Conservation (phyloP, 2,888 invertebrate species). For the Pterostichus niger region DNA sequence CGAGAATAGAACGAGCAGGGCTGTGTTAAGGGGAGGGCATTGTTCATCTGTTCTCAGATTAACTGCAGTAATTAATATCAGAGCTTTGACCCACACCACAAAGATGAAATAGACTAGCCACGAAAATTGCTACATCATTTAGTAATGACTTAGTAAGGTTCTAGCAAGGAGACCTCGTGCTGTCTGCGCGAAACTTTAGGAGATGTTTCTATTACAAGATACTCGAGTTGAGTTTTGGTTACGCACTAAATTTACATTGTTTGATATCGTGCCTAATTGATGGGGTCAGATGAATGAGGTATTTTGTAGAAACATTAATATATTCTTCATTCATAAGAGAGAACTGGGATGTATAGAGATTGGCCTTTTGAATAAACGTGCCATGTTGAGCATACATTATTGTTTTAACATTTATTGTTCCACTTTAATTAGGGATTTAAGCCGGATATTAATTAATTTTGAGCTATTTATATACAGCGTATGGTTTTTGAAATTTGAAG, state of each 20-base stretch:
- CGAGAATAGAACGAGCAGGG: background rate
- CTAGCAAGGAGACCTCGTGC: background rate
- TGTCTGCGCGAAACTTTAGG: background rate
- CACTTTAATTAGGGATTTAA: background rate
- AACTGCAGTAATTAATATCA: conserved; percentile 30
- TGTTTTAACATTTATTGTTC: conserved; percentile 37
- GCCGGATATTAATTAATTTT: conserved; percentile 7
- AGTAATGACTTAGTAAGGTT: too few species aligned
- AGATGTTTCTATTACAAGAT: too few species aligned
- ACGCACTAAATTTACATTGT: conserved; percentile 39
- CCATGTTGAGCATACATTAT: background rate
- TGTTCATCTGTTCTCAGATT: conserved; percentile 29
- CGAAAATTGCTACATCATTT: background rate
- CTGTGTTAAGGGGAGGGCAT: background rate
- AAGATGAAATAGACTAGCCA: background rate
- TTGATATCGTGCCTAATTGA: conserved; percentile 53
- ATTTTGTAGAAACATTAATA: conserved; percentile 36
- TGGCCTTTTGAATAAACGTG: conserved; percentile 24
- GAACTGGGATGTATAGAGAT: background rate
- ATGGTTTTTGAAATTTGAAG: too few species aligned
- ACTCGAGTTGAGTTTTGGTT: conserved; percentile 16
- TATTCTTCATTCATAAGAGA: conserved; percentile 37
- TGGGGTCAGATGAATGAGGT: conserved; percentile 45
- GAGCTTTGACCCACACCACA: background rate
- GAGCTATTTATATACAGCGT: background rate